Conservation (phyloP, 2,797 vertebrate species). For the Passerculus sandwichensis region DNA sequence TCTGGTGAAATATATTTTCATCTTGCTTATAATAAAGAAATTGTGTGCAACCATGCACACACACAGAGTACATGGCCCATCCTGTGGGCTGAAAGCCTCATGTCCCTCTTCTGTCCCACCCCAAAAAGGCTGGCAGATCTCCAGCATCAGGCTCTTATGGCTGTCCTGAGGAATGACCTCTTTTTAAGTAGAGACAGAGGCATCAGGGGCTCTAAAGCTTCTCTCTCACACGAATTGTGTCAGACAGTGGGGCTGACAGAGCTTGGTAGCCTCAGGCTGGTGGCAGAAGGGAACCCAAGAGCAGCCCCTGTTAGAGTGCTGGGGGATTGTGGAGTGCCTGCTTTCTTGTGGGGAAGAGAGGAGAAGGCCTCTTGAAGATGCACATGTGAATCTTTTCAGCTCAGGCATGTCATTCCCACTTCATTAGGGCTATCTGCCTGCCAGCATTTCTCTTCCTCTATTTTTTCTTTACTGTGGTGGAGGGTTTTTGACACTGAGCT, state of each 20-base stretch:
- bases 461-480: background rate
- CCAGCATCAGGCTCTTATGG: background rate
- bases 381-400: background rate
- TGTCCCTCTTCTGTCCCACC: background rate
- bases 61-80: rapidly evolving
- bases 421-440: background rate
- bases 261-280: background rate
- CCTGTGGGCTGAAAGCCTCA: background rate
- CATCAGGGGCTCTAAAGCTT: background rate
- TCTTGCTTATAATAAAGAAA: background rate
- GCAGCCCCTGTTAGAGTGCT: background rate
- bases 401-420: background rate
- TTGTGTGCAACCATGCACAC: background rate
- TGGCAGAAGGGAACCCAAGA: background rate
- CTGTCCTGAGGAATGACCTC: background rate
- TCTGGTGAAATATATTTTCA: background rate
- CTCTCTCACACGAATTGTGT: background rate
- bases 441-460: background rate
- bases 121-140: background rate
- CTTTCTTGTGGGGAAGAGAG: background rate
- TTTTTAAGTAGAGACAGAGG: background rate
- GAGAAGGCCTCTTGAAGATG: background rate
- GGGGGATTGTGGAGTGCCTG: background rate
- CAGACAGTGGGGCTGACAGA: background rate
- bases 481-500: background rate